These are phyloP conservation scores for Oxyura jamaicensis DNA, from an alignment of 2,113 vertebrate genomes.

Conservation along the genomic window DNA sequence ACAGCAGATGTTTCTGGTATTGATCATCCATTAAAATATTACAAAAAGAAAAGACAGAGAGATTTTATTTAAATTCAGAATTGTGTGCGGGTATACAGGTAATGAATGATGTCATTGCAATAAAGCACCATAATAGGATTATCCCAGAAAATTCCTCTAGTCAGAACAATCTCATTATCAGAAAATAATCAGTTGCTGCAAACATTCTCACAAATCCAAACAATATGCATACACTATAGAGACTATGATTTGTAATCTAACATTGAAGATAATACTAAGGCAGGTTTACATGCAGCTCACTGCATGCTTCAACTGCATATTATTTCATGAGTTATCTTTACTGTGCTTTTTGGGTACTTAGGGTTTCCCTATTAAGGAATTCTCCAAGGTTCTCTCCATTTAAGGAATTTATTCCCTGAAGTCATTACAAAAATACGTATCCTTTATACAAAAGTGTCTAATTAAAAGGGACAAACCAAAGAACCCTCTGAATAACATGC, in stretches of 20 bases:
- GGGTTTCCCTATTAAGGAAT: too few relatives aligned
- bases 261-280: neutral
- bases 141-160: neutral
- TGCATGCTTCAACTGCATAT: neutral
- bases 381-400: too few relatives aligned
- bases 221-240: neutral
- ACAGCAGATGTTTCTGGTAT: neutral
- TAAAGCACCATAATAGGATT: neutral
- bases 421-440: neutral
- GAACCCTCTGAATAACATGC: neutral
- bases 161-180: neutral
- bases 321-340: neutral
- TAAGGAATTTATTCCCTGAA: neutral
- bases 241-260: neutral
- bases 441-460: neutral
- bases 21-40: neutral
- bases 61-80: neutral
- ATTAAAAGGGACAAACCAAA: neutral
- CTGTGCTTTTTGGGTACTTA: neutral
- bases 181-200: neutral
- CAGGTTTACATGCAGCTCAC: neutral
- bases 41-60: neutral
- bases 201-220: neutral
- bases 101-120: neutral
- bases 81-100: neutral